Conservation (phyloP, 2,797 vertebrate genomes). For the Notolabrus celidotus region DNA sequence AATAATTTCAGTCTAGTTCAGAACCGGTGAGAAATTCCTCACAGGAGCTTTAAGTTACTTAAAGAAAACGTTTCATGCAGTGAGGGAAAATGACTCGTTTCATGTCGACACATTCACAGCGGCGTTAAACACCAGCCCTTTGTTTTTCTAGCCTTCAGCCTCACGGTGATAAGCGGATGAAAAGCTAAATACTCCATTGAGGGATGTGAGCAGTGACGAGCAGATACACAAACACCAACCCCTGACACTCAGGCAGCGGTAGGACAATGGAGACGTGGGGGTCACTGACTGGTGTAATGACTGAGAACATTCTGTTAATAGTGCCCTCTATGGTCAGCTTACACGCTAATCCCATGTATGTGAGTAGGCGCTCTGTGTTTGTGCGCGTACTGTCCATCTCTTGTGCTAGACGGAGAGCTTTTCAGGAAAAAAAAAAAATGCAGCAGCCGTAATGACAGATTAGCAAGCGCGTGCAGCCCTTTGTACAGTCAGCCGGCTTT, state of each 20-base stretch:
- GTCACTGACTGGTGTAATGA: slow-evolving; percentile 73
- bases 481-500: slow-evolving; percentile 58
- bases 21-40: too few relatives aligned
- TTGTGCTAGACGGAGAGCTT: slow-evolving; percentile 38
- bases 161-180: slow-evolving; percentile 37
- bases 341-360: slow-evolving; percentile 70
- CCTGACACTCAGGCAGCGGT: slow-evolving; percentile 35
- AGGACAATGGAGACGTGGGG: slow-evolving; percentile 39
- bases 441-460: slow-evolving; percentile 66
- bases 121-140: too few relatives aligned
- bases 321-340: slow-evolving; percentile 63
- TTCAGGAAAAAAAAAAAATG: slow-evolving; percentile 64
- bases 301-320: slow-evolving; percentile 62
- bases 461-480: slow-evolving; percentile 51
- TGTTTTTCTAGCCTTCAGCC: not conserved
- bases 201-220: slow-evolving; percentile 20
- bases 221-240: slow-evolving; percentile 35
- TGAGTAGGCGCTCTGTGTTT: slow-evolving; percentile 31
- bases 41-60: too few relatives aligned
- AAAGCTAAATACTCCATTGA: slow-evolving; percentile 33
- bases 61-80: too few relatives aligned
- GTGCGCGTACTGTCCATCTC: slow-evolving; percentile 34
- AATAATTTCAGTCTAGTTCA: too few relatives aligned
- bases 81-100: too few relatives aligned
- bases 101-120: too few relatives aligned